phyloP scores from a whole-genome alignment of 2,888 invertebrate genomes.

The Deilephila porcellus region DNA sequence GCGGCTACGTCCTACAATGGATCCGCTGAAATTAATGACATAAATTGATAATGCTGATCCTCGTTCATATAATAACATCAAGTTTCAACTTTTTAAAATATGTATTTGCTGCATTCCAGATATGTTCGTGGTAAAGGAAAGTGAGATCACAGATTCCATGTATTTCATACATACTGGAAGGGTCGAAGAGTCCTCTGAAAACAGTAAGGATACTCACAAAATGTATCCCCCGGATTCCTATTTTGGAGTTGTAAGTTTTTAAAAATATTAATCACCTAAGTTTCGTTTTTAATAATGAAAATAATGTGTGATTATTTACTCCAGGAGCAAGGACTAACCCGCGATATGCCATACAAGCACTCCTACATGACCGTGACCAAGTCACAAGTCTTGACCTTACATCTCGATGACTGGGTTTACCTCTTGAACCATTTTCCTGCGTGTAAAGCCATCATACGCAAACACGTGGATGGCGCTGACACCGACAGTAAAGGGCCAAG shows the following conservation, averaged over 20 bases:
- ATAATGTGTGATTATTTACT: slow-evolving; percentile 27
- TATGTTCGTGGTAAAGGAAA: slow-evolving; percentile 70
- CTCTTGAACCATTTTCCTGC: slow-evolving; percentile 66
- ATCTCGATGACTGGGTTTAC: slow-evolving; percentile 64
- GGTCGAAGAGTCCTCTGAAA: slow-evolving; percentile 54
- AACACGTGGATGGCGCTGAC: slow-evolving; percentile 40
- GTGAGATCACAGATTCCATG: slow-evolving; percentile 71
- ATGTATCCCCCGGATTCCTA: slow-evolving; percentile 55
- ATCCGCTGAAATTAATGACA: no score
- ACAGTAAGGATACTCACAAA: slow-evolving; percentile 36
- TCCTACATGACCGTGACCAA: slow-evolving; percentile 63
- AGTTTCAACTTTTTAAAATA: no score
- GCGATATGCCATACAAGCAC: slow-evolving; percentile 56
- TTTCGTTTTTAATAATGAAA: not conserved
- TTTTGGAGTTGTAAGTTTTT: slow-evolving; percentile 64
- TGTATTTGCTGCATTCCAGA: slow-evolving; percentile 45
- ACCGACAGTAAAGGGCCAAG: slow-evolving; percentile 14
- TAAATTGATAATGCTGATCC: not conserved
- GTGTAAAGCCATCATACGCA: slow-evolving; percentile 56
- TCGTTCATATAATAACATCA: not conserved
- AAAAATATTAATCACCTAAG: not conserved
- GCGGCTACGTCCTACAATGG: no score
- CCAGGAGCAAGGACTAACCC: slow-evolving; percentile 66
- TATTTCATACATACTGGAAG: slow-evolving; percentile 70
- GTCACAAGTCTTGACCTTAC: slow-evolving; percentile 65